phyloP scores from a whole-genome alignment of 1,140 invertebrate species.

The Dendroctonus valens region DNA sequence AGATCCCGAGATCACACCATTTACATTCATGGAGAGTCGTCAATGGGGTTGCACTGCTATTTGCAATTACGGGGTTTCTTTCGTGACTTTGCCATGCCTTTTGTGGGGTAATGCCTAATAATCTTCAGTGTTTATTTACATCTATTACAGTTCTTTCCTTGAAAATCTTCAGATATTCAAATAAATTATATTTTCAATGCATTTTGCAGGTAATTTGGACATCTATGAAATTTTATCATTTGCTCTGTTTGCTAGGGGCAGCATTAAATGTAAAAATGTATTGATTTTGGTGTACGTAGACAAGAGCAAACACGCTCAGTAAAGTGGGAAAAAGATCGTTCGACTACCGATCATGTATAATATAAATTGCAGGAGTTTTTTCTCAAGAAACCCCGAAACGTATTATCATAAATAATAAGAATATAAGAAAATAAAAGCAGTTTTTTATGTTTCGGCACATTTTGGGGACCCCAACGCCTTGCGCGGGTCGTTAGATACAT shows the following conservation, averaged over 20 bases:
- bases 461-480: slow-evolving; percentile 33
- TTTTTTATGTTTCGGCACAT: slow-evolving; percentile 38
- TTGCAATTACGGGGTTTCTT: slow-evolving; percentile 35
- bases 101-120: slow-evolving; percentile 26
- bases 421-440: slow-evolving; percentile 37
- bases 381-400: slow-evolving; percentile 31
- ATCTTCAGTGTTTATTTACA: slow-evolving; percentile 6
- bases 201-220: too few species aligned
- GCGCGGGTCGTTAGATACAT: slow-evolving; percentile 39
- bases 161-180: slow-evolving; percentile 1
- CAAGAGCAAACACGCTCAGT: neutral
- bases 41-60: slow-evolving; percentile 35
- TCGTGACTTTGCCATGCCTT: slow-evolving; percentile 7
- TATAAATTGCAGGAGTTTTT: slow-evolving; percentile 34
- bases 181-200: neutral
- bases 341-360: slow-evolving; percentile 20
- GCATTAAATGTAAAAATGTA: too few species aligned
- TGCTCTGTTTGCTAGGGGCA: too few species aligned
- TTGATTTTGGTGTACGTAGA: too few species aligned
- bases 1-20: slow-evolving; percentile 29
- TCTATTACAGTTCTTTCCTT: slow-evolving; percentile 4
- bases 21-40: slow-evolving; percentile 36
- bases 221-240: too few species aligned
- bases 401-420: slow-evolving; percentile 39
- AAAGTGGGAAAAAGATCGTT: slow-evolving; percentile 11